phyloP scores from a whole-genome alignment of 64 coral and sea anemone genomes.

The Anthopleura sola region DNA sequence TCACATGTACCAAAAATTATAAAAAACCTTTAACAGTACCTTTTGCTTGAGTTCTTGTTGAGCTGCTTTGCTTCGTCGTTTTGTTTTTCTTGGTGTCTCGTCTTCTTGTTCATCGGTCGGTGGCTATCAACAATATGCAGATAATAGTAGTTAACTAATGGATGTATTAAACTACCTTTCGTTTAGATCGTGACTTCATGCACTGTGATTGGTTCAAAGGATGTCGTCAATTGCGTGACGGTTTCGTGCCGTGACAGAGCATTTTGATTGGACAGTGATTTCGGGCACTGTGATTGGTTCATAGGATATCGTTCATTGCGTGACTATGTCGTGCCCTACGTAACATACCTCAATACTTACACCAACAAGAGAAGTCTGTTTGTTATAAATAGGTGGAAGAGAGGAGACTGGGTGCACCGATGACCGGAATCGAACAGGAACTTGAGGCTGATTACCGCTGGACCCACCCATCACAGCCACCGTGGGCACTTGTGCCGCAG shows the following conservation, averaged over 20 bases:
- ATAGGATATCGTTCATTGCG: too few species aligned
- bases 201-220: too few species aligned
- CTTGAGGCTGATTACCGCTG: constrained; percentile 64
- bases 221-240: too few species aligned
- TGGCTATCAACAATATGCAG: not conserved
- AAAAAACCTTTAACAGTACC: too few species aligned
- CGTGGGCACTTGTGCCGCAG: constrained; percentile 77
- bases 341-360: constrained; percentile 67
- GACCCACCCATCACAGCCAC: constrained; percentile 84
- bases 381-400: constrained; percentile 72
- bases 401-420: constrained; percentile 79
- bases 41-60: constrained; percentile 76
- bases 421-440: constrained; percentile 94
- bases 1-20: too few species aligned
- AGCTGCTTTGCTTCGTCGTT: constrained; percentile 48
- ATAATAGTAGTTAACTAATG: not conserved
- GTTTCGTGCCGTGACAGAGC: too few species aligned
- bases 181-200: too few species aligned
- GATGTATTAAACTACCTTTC: too few species aligned
- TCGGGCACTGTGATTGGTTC: too few species aligned
- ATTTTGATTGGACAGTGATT: too few species aligned
- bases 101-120: not conserved
- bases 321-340: too few species aligned
- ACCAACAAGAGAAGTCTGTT: constrained; percentile 82
- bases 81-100: constrained; percentile 31